A percentile compares a stretch with the other conserved stretches of the same genome.
phyloP scores from a whole-genome alignment of 2,888 invertebrate genomes.

The Pimpla rufipes region DNA sequence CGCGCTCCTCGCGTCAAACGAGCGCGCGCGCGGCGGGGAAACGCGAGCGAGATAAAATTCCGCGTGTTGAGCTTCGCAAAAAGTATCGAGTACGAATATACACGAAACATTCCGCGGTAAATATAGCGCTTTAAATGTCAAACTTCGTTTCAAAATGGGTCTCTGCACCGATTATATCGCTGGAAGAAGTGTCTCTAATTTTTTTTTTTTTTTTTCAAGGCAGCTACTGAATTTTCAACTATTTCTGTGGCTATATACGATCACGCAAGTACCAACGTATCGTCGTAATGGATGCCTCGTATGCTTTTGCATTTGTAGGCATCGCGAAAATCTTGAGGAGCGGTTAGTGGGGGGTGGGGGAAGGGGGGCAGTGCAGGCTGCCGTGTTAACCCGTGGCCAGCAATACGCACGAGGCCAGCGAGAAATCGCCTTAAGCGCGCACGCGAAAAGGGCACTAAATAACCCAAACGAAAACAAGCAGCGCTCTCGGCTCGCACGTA shows the following conservation, averaged over 20 bases:
- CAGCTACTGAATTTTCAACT: too few relatives aligned
- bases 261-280: too few relatives aligned
- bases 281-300: too few relatives aligned
- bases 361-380: too few relatives aligned
- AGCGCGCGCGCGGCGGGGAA: conserved; percentile 33
- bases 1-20: conserved; percentile 33
- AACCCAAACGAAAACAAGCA: conserved; percentile 42
- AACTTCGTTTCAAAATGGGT: too few relatives aligned
- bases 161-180: too few relatives aligned
- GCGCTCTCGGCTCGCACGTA: conserved; percentile 1
- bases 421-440: conserved; percentile 10
- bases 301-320: too few relatives aligned
- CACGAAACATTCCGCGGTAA: neutral
- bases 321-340: conserved; percentile 18
- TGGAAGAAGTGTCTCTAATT: too few relatives aligned
- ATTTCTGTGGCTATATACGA: too few relatives aligned
- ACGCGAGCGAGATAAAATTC: conserved; percentile 8
- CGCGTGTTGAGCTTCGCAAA: neutral
- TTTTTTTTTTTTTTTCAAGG: too few relatives aligned
- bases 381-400: conserved; percentile 24
- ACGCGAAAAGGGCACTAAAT: conserved; percentile 30
- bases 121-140: neutral
- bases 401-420: neutral
- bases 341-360: too few relatives aligned
- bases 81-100: neutral